Percentiles rank a stretch among this genome's conserved stretches.
These are phyloP conservation scores for Phaethon lepturus DNA, from an alignment of 2,113 vertebrate genomes.

Conservation along the genomic window DNA sequence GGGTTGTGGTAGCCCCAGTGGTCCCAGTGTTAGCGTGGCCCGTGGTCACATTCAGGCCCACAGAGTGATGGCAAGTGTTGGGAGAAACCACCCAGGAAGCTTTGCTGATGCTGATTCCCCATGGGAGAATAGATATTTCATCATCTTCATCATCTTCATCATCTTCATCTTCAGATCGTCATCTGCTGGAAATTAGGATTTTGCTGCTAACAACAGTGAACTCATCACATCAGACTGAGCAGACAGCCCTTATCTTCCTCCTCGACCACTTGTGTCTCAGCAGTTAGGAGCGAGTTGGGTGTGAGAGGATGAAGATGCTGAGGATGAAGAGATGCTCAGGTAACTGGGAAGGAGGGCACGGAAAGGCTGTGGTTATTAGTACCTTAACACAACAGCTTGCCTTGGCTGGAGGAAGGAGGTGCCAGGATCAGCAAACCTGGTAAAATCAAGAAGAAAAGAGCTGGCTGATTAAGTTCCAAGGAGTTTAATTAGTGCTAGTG, in stretches of 20 bases:
- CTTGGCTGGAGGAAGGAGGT: neutral
- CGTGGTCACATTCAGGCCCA: fast-evolving
- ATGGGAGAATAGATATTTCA: neutral
- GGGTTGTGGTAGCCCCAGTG: no score
- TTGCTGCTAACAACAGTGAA: neutral
- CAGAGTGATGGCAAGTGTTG: neutral
- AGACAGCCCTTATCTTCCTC: neutral
- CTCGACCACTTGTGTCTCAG: no score
- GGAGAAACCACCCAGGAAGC: neutral
- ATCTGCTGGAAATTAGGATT: neutral
- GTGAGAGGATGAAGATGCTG: neutral
- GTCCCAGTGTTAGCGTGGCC: neutral
- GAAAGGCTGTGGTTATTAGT: neutral
- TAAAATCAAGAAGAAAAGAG: neutral
- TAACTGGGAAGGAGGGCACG: fast-evolving
- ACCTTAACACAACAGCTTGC: neutral
- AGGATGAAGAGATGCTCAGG: neutral
- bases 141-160: neutral
- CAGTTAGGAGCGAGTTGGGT: neutral
- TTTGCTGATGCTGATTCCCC: neutral
- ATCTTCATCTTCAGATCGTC: neutral
- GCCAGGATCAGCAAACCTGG: neutral
- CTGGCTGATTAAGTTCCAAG: neutral
- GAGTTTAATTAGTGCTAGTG: neutral
- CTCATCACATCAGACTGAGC: neutral